Evolutionary conservation across 2,888 invertebrate species (phyloP).

Genomic region (Endomychus coccineus): DNA sequence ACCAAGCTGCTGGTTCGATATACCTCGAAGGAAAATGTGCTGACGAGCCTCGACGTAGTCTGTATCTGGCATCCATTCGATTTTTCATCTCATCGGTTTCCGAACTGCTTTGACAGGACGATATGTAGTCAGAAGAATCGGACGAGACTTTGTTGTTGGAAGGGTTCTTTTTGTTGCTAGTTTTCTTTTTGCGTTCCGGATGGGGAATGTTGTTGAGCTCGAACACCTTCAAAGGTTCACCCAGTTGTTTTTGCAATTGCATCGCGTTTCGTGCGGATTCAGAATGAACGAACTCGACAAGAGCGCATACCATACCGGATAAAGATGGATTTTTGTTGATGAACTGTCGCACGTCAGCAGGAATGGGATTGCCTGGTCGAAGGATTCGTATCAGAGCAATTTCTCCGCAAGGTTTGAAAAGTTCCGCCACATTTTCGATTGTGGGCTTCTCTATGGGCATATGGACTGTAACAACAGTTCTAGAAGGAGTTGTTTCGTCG

Average conservation of each 20-base stretch:
- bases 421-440: constrained; percentile 85
- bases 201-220: constrained; percentile 67
- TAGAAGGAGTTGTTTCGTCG: constrained; percentile 87
- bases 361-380: constrained; percentile 82
- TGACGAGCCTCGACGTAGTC: constrained; percentile 43
- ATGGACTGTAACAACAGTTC: constrained; percentile 82
- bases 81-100: constrained; percentile 46
- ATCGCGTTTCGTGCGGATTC: constrained; percentile 78
- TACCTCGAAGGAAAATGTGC: constrained; percentile 46
- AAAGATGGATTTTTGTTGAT: constrained; percentile 85
- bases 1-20: constrained; percentile 56
- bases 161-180: constrained; percentile 54
- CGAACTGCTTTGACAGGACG: constrained; percentile 49
- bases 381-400: constrained; percentile 83
- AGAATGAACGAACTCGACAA: constrained; percentile 85
- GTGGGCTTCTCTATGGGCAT: constrained; percentile 78
- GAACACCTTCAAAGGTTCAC: constrained; percentile 59
- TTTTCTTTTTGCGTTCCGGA: constrained; percentile 66
- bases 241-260: constrained; percentile 55
- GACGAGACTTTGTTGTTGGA: constrained; percentile 27
- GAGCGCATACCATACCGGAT: constrained; percentile 77
- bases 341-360: constrained; percentile 85
- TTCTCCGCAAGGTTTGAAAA: constrained; percentile 83
- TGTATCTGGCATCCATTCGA: constrained; percentile 40
- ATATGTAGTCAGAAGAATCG: constrained; percentile 38